Conservation (phyloP, 2,888 invertebrate species). For the Orchesella flavescens region DNA sequence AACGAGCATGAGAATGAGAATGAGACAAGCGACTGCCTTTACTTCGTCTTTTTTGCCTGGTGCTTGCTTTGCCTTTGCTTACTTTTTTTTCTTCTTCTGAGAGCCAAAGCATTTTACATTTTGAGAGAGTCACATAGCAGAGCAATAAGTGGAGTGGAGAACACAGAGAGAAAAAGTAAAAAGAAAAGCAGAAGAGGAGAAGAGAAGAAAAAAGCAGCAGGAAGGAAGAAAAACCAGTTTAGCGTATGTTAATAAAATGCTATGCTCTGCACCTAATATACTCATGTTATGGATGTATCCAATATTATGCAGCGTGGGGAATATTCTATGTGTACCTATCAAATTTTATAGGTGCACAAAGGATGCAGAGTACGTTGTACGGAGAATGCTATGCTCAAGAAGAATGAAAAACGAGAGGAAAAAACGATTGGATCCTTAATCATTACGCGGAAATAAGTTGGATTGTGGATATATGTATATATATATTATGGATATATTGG, state of each 20-base stretch:
- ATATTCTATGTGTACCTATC: not conserved
- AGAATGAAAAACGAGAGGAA: not conserved
- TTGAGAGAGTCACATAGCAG: slow-evolving; percentile 16
- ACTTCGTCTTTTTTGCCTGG: not conserved
- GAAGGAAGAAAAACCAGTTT: slow-evolving; percentile 64
- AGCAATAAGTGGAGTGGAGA: slow-evolving; percentile 21
- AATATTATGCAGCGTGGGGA: not conserved
- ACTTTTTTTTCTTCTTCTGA: not conserved
- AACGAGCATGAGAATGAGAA: no score
- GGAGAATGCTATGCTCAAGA: not conserved
- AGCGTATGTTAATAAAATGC: slow-evolving; percentile 29
- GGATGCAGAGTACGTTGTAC: no score
- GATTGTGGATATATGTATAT: no score
- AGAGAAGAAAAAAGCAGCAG: slow-evolving; percentile 41
- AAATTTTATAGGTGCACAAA: no score
- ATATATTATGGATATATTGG: no score
- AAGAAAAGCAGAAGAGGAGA: slow-evolving; percentile 4
- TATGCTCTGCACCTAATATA: not conserved
- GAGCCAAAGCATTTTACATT: slow-evolving; percentile 28
- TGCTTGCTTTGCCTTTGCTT: not conserved
- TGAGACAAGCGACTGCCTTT: not conserved
- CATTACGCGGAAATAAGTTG: no score
- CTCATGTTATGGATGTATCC: not conserved
- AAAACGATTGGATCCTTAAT: not conserved
- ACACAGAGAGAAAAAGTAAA: not conserved